phyloP scores from a whole-genome alignment of 2,113 vertebrate genomes.

The Hemiprocne comata region DNA sequence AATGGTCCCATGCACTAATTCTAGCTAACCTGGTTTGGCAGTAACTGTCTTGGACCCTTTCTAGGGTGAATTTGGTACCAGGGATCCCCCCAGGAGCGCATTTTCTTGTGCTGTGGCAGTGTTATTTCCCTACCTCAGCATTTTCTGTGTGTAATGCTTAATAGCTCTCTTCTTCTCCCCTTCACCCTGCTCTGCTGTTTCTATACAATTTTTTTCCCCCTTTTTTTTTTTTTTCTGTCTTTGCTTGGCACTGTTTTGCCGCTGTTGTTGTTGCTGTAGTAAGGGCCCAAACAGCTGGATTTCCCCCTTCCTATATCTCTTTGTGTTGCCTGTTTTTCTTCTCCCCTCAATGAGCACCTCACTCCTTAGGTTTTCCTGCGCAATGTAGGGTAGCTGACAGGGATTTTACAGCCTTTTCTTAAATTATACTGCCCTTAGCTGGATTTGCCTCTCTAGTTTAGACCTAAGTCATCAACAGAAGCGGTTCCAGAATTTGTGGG shows the following conservation, averaged over 20 bases:
- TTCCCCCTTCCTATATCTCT: background rate
- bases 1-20: background rate
- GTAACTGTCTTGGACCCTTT: background rate
- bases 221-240: background rate
- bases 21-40: background rate
- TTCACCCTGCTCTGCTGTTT: background rate
- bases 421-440: background rate
- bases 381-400: background rate
- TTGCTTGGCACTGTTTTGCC: background rate
- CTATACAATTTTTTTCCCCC: background rate
- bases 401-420: background rate
- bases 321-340: background rate
- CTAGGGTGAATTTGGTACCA: background rate
- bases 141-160: background rate
- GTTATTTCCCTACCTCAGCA: background rate
- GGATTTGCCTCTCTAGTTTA: background rate
- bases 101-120: background rate
- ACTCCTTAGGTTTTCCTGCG: background rate
- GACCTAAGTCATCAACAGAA: background rate
- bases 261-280: background rate
- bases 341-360: background rate
- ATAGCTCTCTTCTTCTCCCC: background rate
- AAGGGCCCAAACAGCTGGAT: background rate
- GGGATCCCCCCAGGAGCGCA: background rate
- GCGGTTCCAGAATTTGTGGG: background rate